Percentiles rank a stretch among this genome's conserved stretches.
phyloP scores from a whole-genome alignment of 2,113 vertebrate genomes.

The Phoxinus phoxinus region DNA sequence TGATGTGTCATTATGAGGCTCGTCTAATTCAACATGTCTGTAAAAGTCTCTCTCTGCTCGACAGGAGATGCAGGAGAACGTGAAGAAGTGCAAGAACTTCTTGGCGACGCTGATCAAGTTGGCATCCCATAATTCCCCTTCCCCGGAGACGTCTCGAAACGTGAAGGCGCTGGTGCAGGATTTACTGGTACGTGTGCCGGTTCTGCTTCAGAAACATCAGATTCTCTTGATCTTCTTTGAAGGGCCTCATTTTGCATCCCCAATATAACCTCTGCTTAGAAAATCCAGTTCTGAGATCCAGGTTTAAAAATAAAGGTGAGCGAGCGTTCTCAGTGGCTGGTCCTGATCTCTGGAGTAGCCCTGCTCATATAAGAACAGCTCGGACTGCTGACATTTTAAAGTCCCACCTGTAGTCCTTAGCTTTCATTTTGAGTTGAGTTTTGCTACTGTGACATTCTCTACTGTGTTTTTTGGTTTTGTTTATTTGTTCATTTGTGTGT shows the following conservation, averaged over 20 bases:
- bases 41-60: constrained; percentile 35
- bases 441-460: no score
- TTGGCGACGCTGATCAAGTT: constrained; percentile 88
- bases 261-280: neutral
- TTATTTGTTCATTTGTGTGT: neutral
- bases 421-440: no score
- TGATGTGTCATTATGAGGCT: neutral
- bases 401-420: no score
- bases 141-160: constrained; percentile 85
- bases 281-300: no score
- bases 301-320: no score
- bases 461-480: no score
- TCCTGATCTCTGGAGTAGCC: no score
- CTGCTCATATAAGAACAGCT: no score
- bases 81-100: constrained; percentile 92
- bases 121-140: constrained; percentile 87
- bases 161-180: constrained; percentile 89
- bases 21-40: neutral
- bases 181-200: constrained; percentile 79
- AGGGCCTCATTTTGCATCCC: neutral
- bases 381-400: no score
- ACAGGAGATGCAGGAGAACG: constrained; percentile 91
- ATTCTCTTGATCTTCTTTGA: neutral
- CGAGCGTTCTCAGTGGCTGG: no score
- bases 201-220: neutral